A percentile compares a stretch with the other conserved stretches of the same genome.
These are phyloP conservation scores for Agyllia agylla DNA, from an alignment of 2,888 invertebrate species.

Conservation along the genomic window DNA sequence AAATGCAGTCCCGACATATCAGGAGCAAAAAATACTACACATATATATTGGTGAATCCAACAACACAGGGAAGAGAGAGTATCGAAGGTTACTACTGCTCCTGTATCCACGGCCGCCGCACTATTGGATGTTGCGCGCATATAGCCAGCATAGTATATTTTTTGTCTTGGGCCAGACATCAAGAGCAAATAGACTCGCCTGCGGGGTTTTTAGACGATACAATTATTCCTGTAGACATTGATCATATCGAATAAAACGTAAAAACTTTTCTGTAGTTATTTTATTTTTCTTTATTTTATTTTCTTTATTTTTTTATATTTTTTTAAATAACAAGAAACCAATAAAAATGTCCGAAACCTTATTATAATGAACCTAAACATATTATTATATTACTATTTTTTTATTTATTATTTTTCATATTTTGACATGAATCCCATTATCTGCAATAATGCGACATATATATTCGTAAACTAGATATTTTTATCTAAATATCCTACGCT, in stretches of 20 bases:
- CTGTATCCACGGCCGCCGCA: conserved; percentile 26
- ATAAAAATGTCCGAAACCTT: background rate
- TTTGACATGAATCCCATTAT: background rate
- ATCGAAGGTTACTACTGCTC: conserved; percentile 62
- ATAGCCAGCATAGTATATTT: conserved; percentile 53
- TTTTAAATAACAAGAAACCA: background rate
- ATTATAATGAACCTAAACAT: background rate
- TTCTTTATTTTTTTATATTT: background rate
- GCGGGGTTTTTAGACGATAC: conserved; percentile 34
- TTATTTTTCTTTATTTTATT: background rate
- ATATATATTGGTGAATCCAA: conserved; percentile 54
- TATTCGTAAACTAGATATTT: background rate
- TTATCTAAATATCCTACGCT: background rate
- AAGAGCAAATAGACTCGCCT: conserved; percentile 24
- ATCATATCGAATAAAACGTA: background rate
- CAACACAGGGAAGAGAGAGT: conserved; percentile 27
- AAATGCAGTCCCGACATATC: conserved; percentile 61
- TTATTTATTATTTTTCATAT: background rate
- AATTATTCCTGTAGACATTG: conserved; percentile 12
- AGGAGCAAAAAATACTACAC: conserved; percentile 54
- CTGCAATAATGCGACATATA: background rate
- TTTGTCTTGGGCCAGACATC: conserved; percentile 58
- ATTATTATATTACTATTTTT: background rate
- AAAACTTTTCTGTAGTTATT: background rate
- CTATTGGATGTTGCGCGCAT: background rate